phyloP scores from a whole-genome alignment of 2,113 vertebrate genomes.

The Rhipidura dahli region DNA sequence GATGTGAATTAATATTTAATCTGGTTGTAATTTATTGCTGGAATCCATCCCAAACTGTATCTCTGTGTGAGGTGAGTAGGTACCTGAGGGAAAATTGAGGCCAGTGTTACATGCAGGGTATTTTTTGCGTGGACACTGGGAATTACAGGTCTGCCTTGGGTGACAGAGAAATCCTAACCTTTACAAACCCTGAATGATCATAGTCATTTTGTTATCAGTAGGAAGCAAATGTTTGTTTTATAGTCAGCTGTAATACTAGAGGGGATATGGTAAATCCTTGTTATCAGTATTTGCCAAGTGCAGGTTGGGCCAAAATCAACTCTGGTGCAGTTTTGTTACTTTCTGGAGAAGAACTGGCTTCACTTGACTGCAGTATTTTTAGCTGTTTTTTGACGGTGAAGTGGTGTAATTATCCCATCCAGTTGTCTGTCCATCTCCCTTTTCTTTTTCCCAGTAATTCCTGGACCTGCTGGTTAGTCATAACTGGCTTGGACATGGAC shows the following conservation, averaged over 20 bases:
- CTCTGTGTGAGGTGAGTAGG: not conserved
- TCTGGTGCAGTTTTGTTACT: not conserved
- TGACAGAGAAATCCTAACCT: not conserved
- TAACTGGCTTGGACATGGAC: not conserved
- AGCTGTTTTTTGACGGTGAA: not conserved
- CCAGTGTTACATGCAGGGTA: not conserved
- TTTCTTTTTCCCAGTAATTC: not conserved
- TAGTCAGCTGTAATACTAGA: conserved; percentile 37
- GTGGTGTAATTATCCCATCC: not conserved
- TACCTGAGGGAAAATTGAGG: not conserved
- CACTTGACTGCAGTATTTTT: not conserved
- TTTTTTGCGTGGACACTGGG: not conserved
- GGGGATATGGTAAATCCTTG: conserved; percentile 56
- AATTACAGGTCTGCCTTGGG: not conserved
- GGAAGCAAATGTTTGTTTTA: conserved; percentile 62
- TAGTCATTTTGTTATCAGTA: conserved; percentile 54
- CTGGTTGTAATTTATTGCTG: conserved; percentile 59
- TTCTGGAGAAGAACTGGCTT: not conserved
- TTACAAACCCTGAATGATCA: not conserved
- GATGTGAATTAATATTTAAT: conserved; percentile 66
- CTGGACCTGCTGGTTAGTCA: not conserved
- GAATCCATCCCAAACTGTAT: conserved; percentile 29
- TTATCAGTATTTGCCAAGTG: conserved; percentile 50
- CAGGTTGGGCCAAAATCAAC: conserved; percentile 17
- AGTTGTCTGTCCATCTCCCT: not conserved